Evolutionary conservation across 2,888 invertebrate genomes (phyloP), one percentile per base, ranked within the genome.

Genomic region (Rotaria magnacalcarata): DNA sequence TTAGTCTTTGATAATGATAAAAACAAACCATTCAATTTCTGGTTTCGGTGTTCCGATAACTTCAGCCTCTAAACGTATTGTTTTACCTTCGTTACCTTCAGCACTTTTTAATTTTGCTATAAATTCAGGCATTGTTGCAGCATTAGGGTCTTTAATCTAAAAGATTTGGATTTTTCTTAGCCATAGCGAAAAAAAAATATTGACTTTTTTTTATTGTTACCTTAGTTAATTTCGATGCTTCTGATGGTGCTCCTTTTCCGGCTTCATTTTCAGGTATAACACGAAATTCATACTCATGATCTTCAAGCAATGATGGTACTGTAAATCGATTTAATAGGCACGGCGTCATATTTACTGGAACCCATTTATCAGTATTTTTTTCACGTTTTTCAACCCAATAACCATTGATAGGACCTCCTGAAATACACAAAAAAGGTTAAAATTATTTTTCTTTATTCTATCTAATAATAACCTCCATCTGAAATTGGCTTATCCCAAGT

Each of bases 301-400:
- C 97, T 92, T 99, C 99, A 89, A 99, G 96, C 60, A 99, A 93
- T 92, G 97, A 96, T 87, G 94, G 93, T 89, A 97, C 95, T 92
- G 97, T 98, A 89, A 96, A 94, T 92, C 96, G 96, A 88, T 94
- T 95, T 2, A 96, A 93, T 52, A 89, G 89, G 86, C 89, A 89
- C 0, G 94, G 93, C 91, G 95, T 96, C 41, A 88, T n/a, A 88
- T 92, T 92, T 80, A 96, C 95, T 80, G 96, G 94, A 90, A 95
- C 95, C 98, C 97, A 98, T 87, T 95, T 94, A 88, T 90, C 90
- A 86, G 89, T 89, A 11, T 88, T 88, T 86, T 89, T 89, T 92
- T 99, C 98, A 88, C 96, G 94, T 91, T 98, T 98, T 91, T 99
- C 99, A 87, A 99, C 94, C 95, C 96, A 96, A 92, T 99, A 99